Evolutionary conservation across 2,888 invertebrate genomes (phyloP).

Genomic region (Hermodice carunculata): DNA sequence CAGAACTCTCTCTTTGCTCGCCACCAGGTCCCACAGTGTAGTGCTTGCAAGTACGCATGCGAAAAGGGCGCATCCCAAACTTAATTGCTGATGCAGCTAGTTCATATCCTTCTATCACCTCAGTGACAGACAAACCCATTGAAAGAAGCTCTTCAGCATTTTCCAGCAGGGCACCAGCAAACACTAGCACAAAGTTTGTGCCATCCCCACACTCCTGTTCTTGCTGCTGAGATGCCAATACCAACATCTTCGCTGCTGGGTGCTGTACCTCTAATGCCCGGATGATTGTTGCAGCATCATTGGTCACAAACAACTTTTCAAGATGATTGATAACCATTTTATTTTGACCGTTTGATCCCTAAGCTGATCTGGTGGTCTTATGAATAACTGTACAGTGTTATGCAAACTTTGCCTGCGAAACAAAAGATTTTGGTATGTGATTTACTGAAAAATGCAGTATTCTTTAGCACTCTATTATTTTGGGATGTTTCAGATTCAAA

Average conservation of each 20-base stretch:
- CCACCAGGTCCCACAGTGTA: too few relatives aligned
- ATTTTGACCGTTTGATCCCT: constrained; percentile 96
- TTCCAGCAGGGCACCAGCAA: constrained; percentile 93
- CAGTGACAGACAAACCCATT: constrained; percentile 95
- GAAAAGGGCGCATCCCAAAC: too few relatives aligned
- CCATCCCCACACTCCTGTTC: constrained; percentile 99
- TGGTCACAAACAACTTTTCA: constrained; percentile 98
- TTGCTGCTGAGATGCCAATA: constrained; percentile 97
- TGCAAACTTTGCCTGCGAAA: too few relatives aligned
- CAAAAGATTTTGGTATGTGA: too few relatives aligned
- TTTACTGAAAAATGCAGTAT: too few relatives aligned
- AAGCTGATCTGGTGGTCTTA: constrained; percentile 93
- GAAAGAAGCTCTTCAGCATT: constrained; percentile 92
- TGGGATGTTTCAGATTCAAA: too few relatives aligned
- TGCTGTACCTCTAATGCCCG: constrained; percentile 94
- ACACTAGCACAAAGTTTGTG: constrained; percentile 96
- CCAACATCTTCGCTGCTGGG: constrained; percentile 97
- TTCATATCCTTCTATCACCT: constrained; percentile 97
- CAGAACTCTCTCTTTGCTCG: too few relatives aligned
- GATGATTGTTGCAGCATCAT: constrained; percentile 98
- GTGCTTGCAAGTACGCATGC: too few relatives aligned
- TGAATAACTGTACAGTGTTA: too few relatives aligned
- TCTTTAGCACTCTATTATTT: too few relatives aligned
- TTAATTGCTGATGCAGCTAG: too few relatives aligned
- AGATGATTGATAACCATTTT: constrained; percentile 99